A percentile compares a stretch with the other conserved stretches of the same genome.
These are phyloP conservation scores for Dasypogon diadema DNA, from an alignment of 2,888 invertebrate species.

Conservation along the genomic window DNA sequence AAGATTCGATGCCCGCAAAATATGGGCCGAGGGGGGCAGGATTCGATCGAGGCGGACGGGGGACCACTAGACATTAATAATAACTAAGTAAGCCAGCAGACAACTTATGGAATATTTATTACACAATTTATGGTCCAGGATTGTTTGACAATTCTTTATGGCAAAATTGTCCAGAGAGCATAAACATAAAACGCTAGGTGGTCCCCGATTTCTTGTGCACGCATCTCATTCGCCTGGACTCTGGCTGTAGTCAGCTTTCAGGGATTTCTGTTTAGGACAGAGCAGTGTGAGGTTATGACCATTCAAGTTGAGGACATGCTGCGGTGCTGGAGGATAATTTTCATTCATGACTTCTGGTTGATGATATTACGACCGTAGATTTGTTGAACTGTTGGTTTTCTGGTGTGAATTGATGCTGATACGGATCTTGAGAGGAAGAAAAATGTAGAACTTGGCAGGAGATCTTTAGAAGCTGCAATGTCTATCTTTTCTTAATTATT, in stretches of 20 bases:
- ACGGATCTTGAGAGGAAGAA: neutral
- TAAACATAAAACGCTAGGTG: conserved; percentile 60
- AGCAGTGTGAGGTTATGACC: conserved; percentile 41
- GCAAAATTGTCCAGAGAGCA: conserved; percentile 59
- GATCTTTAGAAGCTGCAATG: neutral
- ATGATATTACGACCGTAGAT: conserved; percentile 35
- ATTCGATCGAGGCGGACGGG: conserved; percentile 52
- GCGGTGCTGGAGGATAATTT: conserved; percentile 40
- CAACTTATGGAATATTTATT: conserved; percentile 58
- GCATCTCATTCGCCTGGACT: conserved; percentile 8
- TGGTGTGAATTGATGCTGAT: conserved; percentile 12
- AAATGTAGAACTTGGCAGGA: neutral
- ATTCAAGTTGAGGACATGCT: conserved; percentile 42
- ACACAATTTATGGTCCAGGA: conserved; percentile 59
- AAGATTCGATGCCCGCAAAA: conserved; percentile 17
- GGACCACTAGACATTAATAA: conserved; percentile 58
- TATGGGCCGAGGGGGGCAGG: neutral
- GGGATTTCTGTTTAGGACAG: neutral
- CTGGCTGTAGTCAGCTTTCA: no score
- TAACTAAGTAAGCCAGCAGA: conserved; percentile 59
- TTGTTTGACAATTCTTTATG: conserved; percentile 60
- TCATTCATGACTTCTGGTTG: conserved; percentile 50
- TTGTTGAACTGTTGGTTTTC: conserved; percentile 45
- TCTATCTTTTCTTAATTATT: neutral
- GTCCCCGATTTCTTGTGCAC: conserved; percentile 52